Conservation (phyloP, 1,140 invertebrate genomes). For the Bradynema listronoti region DNA sequence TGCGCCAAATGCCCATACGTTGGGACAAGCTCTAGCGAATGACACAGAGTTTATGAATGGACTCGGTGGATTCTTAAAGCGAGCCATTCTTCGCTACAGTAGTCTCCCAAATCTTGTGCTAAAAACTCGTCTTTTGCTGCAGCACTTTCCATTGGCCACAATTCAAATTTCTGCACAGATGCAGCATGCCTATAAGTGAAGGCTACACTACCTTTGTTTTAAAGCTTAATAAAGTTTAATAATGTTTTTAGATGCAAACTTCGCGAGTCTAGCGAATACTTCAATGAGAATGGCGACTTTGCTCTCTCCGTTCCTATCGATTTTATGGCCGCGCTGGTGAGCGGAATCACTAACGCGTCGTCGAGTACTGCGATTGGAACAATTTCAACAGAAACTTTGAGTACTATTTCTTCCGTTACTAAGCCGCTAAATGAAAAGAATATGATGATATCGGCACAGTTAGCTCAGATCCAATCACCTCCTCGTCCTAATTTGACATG, state of each 20-base stretch:
- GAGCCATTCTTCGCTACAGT: slow-evolving; percentile 35
- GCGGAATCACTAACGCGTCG: too few species aligned
- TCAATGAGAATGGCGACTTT: slow-evolving; percentile 20
- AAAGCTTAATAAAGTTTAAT: background rate
- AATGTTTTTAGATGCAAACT: slow-evolving; percentile 39
- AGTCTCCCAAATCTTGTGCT: slow-evolving; percentile 50
- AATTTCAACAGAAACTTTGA: background rate
- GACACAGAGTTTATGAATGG: slow-evolving; percentile 53
- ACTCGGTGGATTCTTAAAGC: slow-evolving; percentile 36
- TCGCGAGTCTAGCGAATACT: slow-evolving; percentile 23
- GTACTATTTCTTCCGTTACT: too few species aligned
- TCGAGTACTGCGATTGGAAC: background rate
- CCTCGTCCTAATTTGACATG: too few species aligned
- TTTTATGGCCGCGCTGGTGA: too few species aligned
- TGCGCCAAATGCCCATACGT: slow-evolving; percentile 1
- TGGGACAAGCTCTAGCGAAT: slow-evolving; percentile 46
- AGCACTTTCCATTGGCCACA: slow-evolving; percentile 54
- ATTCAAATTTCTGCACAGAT: slow-evolving; percentile 40
- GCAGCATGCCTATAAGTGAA: slow-evolving; percentile 30
- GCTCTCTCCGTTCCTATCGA: too few species aligned
- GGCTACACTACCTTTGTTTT: background rate
- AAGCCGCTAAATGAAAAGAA: too few species aligned
- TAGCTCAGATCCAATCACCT: too few species aligned
- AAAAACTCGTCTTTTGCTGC: slow-evolving; percentile 52
- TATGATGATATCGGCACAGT: too few species aligned